These are phyloP conservation scores for Sebastes melanostomus DNA, from an alignment of 2,797 vertebrate genomes.

Conservation along the genomic window DNA sequence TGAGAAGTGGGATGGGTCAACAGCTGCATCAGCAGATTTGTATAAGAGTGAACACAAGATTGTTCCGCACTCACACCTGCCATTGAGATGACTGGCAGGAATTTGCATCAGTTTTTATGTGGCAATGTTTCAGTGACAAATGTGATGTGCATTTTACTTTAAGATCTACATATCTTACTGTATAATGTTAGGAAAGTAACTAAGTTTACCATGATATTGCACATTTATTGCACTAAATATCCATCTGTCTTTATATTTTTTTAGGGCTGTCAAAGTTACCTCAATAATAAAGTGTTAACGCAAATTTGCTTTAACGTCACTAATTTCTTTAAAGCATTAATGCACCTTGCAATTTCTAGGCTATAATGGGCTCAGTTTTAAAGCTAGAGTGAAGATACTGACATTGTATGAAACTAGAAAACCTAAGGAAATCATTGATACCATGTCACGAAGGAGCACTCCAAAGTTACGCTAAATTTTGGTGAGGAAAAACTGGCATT, in stretches of 20 bases:
- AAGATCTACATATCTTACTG: background rate
- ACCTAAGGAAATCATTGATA: no score
- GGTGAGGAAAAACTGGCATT: no score
- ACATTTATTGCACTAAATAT: background rate
- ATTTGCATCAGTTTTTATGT: background rate
- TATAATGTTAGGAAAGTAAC: background rate
- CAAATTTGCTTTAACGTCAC: no score
- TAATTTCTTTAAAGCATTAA: no score
- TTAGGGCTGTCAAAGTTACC: no score
- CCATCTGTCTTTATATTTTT: background rate
- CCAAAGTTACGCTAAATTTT: no score
- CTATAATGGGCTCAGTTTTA: no score
- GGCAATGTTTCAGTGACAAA: background rate
- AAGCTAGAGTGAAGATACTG: no score
- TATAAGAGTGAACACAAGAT: constrained; percentile 7
- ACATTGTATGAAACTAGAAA: no score
- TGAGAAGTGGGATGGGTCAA: constrained; percentile 53
- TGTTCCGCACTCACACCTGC: constrained; percentile 6
- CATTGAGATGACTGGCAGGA: background rate
- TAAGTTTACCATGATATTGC: background rate
- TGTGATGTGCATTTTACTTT: background rate
- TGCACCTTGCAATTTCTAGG: no score
- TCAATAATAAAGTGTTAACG: no score
- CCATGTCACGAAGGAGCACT: no score
- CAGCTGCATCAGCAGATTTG: constrained; percentile 48